These are phyloP conservation scores for Amphipyra tragopoginis DNA, from an alignment of 2,888 invertebrate species.

Conservation along the genomic window DNA sequence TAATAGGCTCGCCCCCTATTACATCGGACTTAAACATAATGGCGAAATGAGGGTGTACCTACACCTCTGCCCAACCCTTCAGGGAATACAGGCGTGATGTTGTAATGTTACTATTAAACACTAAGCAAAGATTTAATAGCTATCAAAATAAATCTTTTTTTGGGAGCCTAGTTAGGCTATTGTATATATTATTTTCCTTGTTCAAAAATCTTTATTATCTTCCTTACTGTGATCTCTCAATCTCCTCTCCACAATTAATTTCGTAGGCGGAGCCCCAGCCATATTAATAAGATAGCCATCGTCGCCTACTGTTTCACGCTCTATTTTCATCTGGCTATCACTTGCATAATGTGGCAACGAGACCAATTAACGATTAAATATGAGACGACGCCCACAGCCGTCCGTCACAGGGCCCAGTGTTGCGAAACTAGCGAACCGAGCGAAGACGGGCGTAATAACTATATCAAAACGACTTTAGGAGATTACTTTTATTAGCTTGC, in stretches of 20 bases:
- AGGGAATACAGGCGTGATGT: too few species aligned
- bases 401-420: constrained; percentile 48
- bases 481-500: constrained; percentile 45
- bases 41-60: too few species aligned
- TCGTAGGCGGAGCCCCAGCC: constrained; percentile 8
- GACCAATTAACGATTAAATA: constrained; percentile 78
- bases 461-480: constrained; percentile 32
- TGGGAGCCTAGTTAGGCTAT: too few species aligned
- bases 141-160: too few species aligned
- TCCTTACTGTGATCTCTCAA: not conserved
- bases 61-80: too few species aligned
- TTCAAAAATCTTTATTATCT: not conserved
- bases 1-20: too few species aligned
- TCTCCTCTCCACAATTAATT: not conserved
- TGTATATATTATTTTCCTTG: not conserved
- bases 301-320: constrained; percentile 37
- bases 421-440: constrained; percentile 56
- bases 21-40: too few species aligned
- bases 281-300: constrained; percentile 33
- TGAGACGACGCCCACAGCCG: constrained; percentile 60
- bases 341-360: constrained; percentile 70
- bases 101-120: too few species aligned
- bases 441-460: constrained; percentile 33
- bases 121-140: too few species aligned
- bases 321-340: constrained; percentile 57